A percentile compares a stretch with the other conserved stretches of the same genome.
These are phyloP conservation scores for western clawed frog (Xenopus tropicalis) DNA, from an alignment of 2,113 vertebrate genomes.

Conservation along the genomic window DNA sequence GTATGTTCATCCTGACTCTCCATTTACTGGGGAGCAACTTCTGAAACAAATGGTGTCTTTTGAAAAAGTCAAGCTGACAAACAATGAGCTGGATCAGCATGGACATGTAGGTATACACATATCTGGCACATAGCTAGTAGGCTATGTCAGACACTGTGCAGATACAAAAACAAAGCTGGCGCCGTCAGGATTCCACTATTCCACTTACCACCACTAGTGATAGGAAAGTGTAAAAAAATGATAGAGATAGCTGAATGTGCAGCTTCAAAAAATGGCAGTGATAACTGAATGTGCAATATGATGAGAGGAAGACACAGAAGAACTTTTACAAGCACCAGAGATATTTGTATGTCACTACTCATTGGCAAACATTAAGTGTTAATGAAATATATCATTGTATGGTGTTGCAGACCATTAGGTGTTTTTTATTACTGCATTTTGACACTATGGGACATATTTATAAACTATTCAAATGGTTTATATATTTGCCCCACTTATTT, in stretches of 20 bases:
- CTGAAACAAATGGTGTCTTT: conserved; percentile 98
- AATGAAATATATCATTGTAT: no score
- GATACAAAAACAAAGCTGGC: conserved; percentile 28
- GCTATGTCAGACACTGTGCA: conserved; percentile 26
- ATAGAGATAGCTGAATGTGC: conserved; percentile 23
- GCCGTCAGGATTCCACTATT: conserved; percentile 24
- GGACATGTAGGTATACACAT: conserved; percentile 80
- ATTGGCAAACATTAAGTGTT: conserved; percentile 17
- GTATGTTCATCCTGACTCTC: conserved; percentile 95
- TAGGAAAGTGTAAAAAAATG: conserved; percentile 25
- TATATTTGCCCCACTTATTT: no score
- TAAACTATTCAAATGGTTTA: no score
- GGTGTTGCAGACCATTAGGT: no score
- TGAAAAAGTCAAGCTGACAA: conserved; percentile 97
- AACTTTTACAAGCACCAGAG: conserved; percentile 21
- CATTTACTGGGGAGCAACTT: conserved; percentile 92
- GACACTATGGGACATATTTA: no score
- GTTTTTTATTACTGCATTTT: no score
- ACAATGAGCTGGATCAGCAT: conserved; percentile 96
- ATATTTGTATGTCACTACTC: conserved; percentile 15
- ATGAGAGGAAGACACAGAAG: conserved; percentile 26
- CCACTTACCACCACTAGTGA: conserved; percentile 24
- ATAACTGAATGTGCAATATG: conserved; percentile 29
- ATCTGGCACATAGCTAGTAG: not conserved
- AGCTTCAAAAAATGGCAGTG: conserved; percentile 17